phyloP scores from a whole-genome alignment of 2,888 invertebrate species.

The Synergus itoensis region DNA sequence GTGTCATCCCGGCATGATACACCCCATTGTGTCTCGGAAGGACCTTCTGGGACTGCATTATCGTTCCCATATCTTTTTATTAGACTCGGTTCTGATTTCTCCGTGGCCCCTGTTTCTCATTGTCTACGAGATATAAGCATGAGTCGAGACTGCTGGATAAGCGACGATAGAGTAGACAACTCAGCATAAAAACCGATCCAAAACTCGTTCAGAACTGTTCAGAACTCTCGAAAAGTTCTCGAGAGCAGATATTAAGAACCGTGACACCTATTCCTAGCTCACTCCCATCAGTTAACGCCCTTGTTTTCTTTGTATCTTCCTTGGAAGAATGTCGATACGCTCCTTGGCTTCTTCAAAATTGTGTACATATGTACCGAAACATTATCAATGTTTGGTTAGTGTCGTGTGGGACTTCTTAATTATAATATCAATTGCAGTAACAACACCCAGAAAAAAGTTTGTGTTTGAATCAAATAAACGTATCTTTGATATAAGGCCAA shows the following conservation, averaged over 20 bases:
- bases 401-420: not conserved
- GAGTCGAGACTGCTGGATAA: constrained; percentile 54
- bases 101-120: constrained; percentile 66
- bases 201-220: constrained; percentile 44
- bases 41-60: constrained; percentile 73
- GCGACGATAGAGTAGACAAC: constrained; percentile 52
- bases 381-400: not conserved
- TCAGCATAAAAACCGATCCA: constrained; percentile 55
- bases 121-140: constrained; percentile 55
- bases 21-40: constrained; percentile 72
- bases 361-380: constrained; percentile 28
- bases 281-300: constrained; percentile 20
- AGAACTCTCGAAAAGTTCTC: constrained; percentile 21
- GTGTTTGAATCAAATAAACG: too few relatives aligned
- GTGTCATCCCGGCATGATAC: constrained; percentile 75
- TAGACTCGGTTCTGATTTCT: constrained; percentile 65
- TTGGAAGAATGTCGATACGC: constrained; percentile 62
- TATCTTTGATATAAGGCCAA: too few relatives aligned
- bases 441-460: too few relatives aligned
- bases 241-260: constrained; percentile 13
- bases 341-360: constrained; percentile 51
- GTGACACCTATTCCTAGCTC: constrained; percentile 35
- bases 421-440: not conserved
- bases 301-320: constrained; percentile 30
- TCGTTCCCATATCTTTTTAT: constrained; percentile 72